These are phyloP conservation scores for Nomada ruficornis DNA, from an alignment of 2,888 invertebrate species.

Conservation along the genomic window DNA sequence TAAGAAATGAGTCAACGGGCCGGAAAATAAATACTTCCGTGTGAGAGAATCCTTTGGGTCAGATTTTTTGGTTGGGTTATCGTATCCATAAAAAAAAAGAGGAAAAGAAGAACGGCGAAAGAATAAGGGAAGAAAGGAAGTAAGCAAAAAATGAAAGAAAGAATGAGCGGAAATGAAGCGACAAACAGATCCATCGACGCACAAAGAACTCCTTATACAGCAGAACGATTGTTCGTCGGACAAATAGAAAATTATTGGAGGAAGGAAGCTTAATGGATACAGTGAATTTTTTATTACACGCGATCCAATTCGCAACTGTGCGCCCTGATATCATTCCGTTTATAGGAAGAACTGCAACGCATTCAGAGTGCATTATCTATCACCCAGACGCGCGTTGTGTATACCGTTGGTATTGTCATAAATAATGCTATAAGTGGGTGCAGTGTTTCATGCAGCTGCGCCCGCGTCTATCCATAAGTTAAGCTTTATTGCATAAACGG, in stretches of 20 bases:
- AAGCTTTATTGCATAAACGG: conserved; percentile 15
- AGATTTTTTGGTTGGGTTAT: not conserved
- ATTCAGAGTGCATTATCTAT: conserved; percentile 33
- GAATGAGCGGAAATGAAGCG: conserved; percentile 26
- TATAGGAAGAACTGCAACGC: conserved; percentile 27
- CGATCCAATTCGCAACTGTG: not conserved
- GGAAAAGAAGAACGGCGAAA: not conserved
- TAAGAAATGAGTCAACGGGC: conserved; percentile 54
- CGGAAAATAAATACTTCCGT: conserved; percentile 50
- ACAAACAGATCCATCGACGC: conserved; percentile 2
- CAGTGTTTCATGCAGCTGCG: conserved; percentile 5
- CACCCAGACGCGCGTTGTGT: conserved; percentile 11
- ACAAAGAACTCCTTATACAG: conserved; percentile 3
- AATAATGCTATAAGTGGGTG: conserved; percentile 40
- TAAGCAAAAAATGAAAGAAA: not conserved
- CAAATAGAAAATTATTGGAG: not conserved
- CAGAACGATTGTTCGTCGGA: conserved; percentile 1
- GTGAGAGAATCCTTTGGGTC: conserved; percentile 4
- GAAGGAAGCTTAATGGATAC: not conserved
- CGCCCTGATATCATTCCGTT: conserved; percentile 4
- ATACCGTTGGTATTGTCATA: conserved; percentile 29
- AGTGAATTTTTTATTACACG: not conserved
- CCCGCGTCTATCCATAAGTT: not conserved
- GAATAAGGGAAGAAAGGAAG: not conserved
- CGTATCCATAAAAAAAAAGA: not conserved